phyloP scores from a whole-genome alignment of 2,113 vertebrate genomes.

The Hypanus sabinus region DNA sequence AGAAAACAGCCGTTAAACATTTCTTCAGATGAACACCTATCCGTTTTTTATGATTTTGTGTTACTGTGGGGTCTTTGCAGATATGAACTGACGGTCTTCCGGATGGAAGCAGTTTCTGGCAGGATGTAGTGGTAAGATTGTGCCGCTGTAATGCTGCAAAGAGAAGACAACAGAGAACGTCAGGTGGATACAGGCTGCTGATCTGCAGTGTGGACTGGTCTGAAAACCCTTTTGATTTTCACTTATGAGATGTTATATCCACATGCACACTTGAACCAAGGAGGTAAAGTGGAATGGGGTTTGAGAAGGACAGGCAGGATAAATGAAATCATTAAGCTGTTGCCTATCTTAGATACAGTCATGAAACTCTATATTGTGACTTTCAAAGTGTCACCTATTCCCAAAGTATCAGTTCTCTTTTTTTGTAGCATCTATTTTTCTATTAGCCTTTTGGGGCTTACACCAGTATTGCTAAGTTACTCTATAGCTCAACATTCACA shows the following conservation, averaged over 20 bases:
- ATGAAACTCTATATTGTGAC: slow-evolving; percentile 34
- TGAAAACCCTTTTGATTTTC: background rate
- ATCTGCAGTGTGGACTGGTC: background rate
- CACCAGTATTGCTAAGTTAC: slow-evolving; percentile 21
- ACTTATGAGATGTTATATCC: slow-evolving; percentile 11
- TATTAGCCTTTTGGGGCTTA: slow-evolving; percentile 26
- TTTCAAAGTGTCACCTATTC: slow-evolving; percentile 35
- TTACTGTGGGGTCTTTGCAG: background rate
- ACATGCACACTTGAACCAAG: background rate
- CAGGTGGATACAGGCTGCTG: slow-evolving; percentile 11
- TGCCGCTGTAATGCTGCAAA: background rate
- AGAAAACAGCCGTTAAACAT: slow-evolving; percentile 10
- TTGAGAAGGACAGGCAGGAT: slow-evolving; percentile 23
- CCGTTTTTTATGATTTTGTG: slow-evolving; percentile 2
- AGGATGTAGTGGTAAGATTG: slow-evolving; percentile 13
- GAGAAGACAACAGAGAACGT: background rate
- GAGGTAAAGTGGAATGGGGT: slow-evolving; percentile 23
- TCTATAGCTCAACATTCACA: slow-evolving; percentile 15
- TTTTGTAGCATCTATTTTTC: slow-evolving; percentile 22
- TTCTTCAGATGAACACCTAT: background rate
- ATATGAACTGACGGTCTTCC: background rate
- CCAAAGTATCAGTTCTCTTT: slow-evolving; percentile 32
- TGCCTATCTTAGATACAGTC: slow-evolving; percentile 27
- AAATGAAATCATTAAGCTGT: slow-evolving; percentile 38
- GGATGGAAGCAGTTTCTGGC: slow-evolving; percentile 21